These are phyloP conservation scores for Hippocampus kuda DNA, from an alignment of 2,797 vertebrate species.

Conservation along the genomic window DNA sequence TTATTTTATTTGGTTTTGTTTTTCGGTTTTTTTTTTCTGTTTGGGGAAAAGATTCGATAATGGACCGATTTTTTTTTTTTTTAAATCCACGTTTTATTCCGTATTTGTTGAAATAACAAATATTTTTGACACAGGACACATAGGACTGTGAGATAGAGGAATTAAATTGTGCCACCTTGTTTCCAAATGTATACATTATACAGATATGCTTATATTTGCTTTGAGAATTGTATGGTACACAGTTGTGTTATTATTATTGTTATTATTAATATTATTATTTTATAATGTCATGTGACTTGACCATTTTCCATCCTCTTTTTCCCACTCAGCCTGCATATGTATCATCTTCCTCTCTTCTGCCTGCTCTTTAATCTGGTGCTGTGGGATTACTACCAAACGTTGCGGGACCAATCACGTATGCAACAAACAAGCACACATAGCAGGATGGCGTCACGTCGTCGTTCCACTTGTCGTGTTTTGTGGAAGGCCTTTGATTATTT, in stretches of 20 bases:
- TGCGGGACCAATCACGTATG: conserved; percentile 9
- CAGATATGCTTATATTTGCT: too few species aligned
- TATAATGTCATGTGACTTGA: not conserved
- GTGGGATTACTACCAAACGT: conserved; percentile 40
- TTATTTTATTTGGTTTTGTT: too few species aligned
- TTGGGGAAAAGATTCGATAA: too few species aligned
- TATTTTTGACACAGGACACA: too few species aligned
- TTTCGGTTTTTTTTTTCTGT: too few species aligned
- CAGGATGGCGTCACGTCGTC: conserved; percentile 15
- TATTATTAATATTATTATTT: not conserved
- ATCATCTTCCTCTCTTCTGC: conserved; percentile 10
- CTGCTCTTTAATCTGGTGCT: conserved; percentile 34
- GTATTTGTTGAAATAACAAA: too few species aligned
- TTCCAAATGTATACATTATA: too few species aligned
- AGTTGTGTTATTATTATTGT: not conserved
- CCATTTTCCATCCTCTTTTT: conserved; percentile 1
- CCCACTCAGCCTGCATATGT: conserved; percentile 6
- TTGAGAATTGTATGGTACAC: too few species aligned
- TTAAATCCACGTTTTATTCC: too few species aligned
- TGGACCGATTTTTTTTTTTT: too few species aligned
- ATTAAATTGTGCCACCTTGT: too few species aligned
- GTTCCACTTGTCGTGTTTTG: conserved; percentile 56
- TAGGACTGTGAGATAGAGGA: too few species aligned
- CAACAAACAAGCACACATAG: not conserved
- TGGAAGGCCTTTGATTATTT: conserved; percentile 53